Base-by-base conservation (phyloP, 2,797 vertebrate species). In the Pangasius sanitwongsei region DNA sequence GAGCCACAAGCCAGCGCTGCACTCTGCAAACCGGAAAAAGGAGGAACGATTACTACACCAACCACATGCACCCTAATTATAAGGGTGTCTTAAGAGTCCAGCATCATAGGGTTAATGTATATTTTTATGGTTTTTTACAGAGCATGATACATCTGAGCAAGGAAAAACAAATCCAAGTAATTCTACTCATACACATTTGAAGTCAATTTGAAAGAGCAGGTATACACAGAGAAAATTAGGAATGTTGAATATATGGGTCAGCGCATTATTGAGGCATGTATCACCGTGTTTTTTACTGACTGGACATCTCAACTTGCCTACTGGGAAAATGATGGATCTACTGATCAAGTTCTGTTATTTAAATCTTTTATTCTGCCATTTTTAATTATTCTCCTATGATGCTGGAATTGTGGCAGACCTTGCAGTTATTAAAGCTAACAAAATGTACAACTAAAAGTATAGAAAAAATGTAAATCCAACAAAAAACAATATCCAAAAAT, bases 1-100 rank as follows among this genome's bases (percentile, higher is more conserved):
- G 92, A 99, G 97, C 86, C 96, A 98, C 95, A 97, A 99, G 4
- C 97, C 97, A 1, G 97, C 95, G 93, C 98, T 98, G 0, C 98
- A 99, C 92, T 99, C 98, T 99, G 95, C 0, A 6, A 82, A 91
- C 86, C 41, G 89, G 23, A 85, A 85, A 61, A 74, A 63, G 65
- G 65, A 82, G 77, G 57, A 63, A 20, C 2, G 12, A 37, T 86
- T 20, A 63, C 75, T 16, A 81, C 50, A 87, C 9, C 44, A 37
- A 53, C 13, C 23, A 83, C 13, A 41, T 83, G 80, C 20, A 44
- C 1, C 25, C 23, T 44, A 63, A 83, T 63, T 44, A 63, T 28
- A 41, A 82, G 4, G 2, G 55, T 61, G 20, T 1, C 31, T 11
- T 4, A 83, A n/a, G 59, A 65, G 37, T n/a, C 59, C 34, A 63